Evolutionary conservation across 2,797 vertebrate species (phyloP).

Genomic region (Leptoclinus maculatus): DNA sequence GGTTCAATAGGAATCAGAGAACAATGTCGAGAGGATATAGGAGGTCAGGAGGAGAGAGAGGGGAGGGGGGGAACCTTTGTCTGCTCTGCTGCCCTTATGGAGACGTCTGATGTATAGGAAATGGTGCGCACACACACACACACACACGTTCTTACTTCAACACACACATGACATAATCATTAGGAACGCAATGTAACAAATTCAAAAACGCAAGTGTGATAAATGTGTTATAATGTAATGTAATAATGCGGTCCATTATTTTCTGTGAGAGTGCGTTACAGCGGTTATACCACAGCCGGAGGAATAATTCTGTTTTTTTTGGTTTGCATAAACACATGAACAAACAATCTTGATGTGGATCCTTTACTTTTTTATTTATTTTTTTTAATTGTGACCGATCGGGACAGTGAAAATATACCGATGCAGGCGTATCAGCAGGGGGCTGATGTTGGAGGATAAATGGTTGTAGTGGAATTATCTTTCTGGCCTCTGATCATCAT

Average conservation of each 20-base stretch:
- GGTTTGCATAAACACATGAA: background rate
- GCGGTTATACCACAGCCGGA: too few relatives aligned
- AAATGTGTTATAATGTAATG: background rate
- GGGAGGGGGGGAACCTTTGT: slow-evolving; percentile 57
- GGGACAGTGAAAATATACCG: background rate
- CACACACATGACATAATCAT: slow-evolving; percentile 9
- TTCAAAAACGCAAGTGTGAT: background rate
- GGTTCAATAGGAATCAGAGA: slow-evolving; percentile 81
- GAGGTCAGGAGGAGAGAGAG: slow-evolving; percentile 74
- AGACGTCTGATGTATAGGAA: slow-evolving; percentile 52
- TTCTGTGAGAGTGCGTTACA: too few relatives aligned
- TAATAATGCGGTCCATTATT: background rate
- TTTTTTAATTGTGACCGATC: background rate
- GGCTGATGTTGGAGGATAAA: background rate
- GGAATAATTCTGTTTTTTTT: background rate
- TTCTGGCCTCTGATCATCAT: background rate
- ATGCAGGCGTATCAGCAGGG: background rate
- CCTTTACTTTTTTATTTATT: background rate
- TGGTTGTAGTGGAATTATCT: background rate
- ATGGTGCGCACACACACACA: background rate
- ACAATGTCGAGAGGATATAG: slow-evolving; percentile 77
- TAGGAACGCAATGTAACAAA: background rate
- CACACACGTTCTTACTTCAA: background rate
- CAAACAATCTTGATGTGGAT: background rate
- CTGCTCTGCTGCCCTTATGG: slow-evolving; percentile 65